Base-by-base conservation (phyloP, 2,888 invertebrate species). In the Julus scandinavius region DNA sequence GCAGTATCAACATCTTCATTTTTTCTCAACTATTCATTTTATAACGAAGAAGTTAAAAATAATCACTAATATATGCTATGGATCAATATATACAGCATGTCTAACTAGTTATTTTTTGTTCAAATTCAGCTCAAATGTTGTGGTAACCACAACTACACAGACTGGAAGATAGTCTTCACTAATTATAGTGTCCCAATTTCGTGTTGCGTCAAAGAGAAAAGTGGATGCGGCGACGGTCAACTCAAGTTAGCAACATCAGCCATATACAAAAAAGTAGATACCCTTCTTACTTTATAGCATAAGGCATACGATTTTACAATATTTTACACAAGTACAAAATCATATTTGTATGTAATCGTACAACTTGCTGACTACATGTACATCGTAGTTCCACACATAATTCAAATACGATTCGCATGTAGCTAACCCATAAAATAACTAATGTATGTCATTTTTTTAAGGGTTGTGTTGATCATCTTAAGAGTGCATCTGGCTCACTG, bases 401-500 rank as follows among this genome's bases (percentile, higher is more conserved):
- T 29, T 29, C 29, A 29, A 29, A 29, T 29, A 29, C 29, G 29
- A 29, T 15, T 54, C 17, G 13, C 3, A 15, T 11, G 29, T 29
- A 1, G 13, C 15, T 17, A 54, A 3, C 15, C 17, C 13, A n/a
- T n/a, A n/a, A 63, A 29, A n/a, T 5, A 20, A 4, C n/a, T 29
- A 72, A 29, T 72, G 29, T n/a, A 2, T 72, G 11, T 2, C n/a
- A 2, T n/a, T 72, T 40, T 85, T 85, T 85, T 17, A 41, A 85
- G 85, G 85, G 85, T 85, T 85, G 85, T 15, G 49, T 85, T 89
- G 90, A 92, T 0, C 94, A 94, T 89, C 93, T 98, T 58, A 94
- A 95, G 88, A 91, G 92, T 0, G 93, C 94, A 91, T 94, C 97
- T 89, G 15, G 49, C n/a, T 1, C 41, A 5, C 7, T 41, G n/a